Base-by-base conservation (phyloP, 1,140 invertebrate species). In the Cylas formicarius region DNA sequence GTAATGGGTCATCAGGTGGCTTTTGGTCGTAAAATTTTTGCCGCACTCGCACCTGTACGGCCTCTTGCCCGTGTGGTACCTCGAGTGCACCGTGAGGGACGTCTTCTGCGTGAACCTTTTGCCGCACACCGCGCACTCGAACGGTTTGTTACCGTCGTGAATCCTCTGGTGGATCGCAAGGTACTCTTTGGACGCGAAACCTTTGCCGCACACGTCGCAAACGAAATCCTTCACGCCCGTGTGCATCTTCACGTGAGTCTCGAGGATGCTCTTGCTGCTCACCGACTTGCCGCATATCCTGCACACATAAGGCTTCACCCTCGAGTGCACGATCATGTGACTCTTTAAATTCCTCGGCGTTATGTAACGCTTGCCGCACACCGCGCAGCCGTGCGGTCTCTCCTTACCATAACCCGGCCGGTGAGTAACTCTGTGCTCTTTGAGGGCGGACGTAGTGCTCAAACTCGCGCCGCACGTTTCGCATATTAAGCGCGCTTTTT, bases 131-230 rank as follows among this genome's bases (percentile, higher is more conserved):
- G 76, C 75, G 65, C 85, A 88, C 20, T 74, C 73, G 57, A 84
- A 88, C 0, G 86, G 86, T 57, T 85, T 82, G 57, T 89, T 81
- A 2, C 81, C 77, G 0, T 76, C 79, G 53, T 82, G 81, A 0
- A 75, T 79, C 4, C 80, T 64, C 58, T 81, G 81, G 67, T 88
- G 84, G 41, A 85, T 82, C 67, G 82, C 76, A 33, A 82, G 65
- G 61, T 81, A 81, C 57, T 79, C 78, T 64, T 81, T 82, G 52
- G 79, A 77, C 14, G 77, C 80, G 63, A 82, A 84, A 56, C 73
- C 70, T 50, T 66, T 66, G 7, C 55, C 44, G 40, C 66, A 68
- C 18, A 60, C 48, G 5, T 53, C 42, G 39, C 66, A 68, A 22
- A 54, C 41, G 35, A 62, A 65, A 23, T 57, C 58, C 51, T 65